A percentile compares a stretch with the other conserved stretches of the same genome.
Evolutionary conservation across 1,140 invertebrate genomes (phyloP).

Genomic region (Drosophila kikkawai): DNA sequence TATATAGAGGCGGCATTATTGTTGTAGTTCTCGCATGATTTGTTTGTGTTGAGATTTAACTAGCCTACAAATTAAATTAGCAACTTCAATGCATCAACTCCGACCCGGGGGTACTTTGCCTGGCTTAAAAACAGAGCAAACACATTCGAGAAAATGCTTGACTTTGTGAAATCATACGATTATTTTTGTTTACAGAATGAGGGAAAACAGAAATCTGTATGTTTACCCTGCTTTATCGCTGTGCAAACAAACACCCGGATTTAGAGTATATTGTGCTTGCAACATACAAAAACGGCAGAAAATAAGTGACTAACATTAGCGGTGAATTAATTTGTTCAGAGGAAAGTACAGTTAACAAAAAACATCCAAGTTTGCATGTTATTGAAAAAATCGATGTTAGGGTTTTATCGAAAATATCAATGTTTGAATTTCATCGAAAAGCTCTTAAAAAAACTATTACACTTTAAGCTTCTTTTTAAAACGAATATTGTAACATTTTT

Average conservation of each 20-base stretch:
- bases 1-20: conserved; percentile 80
- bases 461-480: not conserved
- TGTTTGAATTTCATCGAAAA: no score
- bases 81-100: conserved; percentile 53
- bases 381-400: no score
- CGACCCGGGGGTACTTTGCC: not conserved
- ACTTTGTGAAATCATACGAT: conserved; percentile 5
- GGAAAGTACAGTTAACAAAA: not conserved
- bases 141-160: conserved; percentile 1
- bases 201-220: not conserved
- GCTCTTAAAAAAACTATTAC: no score
- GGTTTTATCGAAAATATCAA: no score
- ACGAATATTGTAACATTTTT: not conserved
- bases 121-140: conserved; percentile 17
- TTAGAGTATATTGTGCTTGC: conserved; percentile 38
- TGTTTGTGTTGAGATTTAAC: conserved; percentile 70
- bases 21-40: conserved; percentile 76
- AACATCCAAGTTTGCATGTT: not conserved
- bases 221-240: conserved; percentile 20
- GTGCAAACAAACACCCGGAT: conserved; percentile 5
- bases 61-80: conserved; percentile 77
- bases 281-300: conserved; percentile 63
- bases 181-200: not conserved
- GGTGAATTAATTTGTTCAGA: conserved; percentile 31
- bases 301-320: conserved; percentile 38